phyloP scores from a whole-genome alignment of 2,113 vertebrate genomes.

The Muntiacus reevesi region DNA sequence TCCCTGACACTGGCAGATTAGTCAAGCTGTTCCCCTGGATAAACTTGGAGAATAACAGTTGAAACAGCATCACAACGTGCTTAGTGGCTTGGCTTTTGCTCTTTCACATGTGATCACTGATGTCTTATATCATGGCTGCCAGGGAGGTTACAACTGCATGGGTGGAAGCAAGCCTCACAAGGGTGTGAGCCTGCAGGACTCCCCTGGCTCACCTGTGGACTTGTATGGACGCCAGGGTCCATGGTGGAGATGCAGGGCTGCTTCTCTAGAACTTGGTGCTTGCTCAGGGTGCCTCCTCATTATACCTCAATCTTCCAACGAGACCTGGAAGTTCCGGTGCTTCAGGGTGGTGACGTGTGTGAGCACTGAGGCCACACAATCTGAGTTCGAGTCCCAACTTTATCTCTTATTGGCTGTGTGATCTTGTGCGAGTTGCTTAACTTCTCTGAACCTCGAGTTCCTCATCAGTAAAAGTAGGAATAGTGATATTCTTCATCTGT shows the following conservation, averaged over 20 bases:
- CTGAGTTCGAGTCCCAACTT: neutral
- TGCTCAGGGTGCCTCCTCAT: neutral
- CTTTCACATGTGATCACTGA: neutral
- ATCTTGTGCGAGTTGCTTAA: neutral
- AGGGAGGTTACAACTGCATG: neutral
- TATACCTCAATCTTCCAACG: neutral
- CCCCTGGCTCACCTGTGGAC: neutral
- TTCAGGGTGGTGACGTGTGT: neutral
- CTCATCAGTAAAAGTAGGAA: neutral
- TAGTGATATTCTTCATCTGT: neutral
- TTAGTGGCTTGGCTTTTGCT: neutral
- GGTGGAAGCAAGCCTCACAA: neutral
- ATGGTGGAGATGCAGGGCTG: neutral
- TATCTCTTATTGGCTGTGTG: neutral
- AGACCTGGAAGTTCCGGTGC: neutral
- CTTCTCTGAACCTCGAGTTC: neutral
- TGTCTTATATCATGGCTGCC: neutral
- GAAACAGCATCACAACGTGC: neutral
- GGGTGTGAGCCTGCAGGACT: neutral
- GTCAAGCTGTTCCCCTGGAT: neutral
- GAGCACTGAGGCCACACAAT: neutral
- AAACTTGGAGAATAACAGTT: neutral
- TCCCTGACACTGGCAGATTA: neutral
- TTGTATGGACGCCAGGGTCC: neutral
- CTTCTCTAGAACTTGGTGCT: neutral